Conservation (phyloP, 1,140 invertebrate genomes). For the Oryzaephilus surinamensis region DNA sequence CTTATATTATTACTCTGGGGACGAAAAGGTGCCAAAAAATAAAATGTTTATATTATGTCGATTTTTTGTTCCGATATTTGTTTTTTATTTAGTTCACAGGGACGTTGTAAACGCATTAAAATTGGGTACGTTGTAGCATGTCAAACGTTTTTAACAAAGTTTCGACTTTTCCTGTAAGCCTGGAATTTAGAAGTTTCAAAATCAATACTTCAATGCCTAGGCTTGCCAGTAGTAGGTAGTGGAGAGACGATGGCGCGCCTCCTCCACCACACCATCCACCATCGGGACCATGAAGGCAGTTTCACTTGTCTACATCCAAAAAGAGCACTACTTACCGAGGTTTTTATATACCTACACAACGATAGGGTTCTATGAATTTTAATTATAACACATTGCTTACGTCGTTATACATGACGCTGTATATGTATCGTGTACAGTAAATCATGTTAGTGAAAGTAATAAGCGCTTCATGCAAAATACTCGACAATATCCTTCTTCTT, state of each 20-base stretch:
- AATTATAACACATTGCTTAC: constrained; percentile 15
- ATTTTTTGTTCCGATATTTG: no score
- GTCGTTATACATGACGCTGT: no score
- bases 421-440: constrained; percentile 10
- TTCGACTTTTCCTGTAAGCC: constrained; percentile 16
- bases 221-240: constrained; percentile 6
- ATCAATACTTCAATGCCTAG: constrained; percentile 15
- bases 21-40: no score
- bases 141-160: constrained; percentile 15
- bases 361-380: constrained; percentile 16
- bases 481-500: constrained; percentile 7
- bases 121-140: no score
- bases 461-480: constrained; percentile 10
- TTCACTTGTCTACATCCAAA: no score
- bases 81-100: no score
- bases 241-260: constrained; percentile 5
- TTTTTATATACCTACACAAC: constrained; percentile 17
- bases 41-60: no score
- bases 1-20: no score
- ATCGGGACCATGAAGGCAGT: no score
- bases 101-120: no score
- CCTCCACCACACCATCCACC: constrained; percentile 9
- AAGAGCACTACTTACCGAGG: no score
- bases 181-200: constrained; percentile 18
- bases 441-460: constrained; percentile 13